Percentiles rank a stretch among this genome's conserved stretches.
Evolutionary conservation across 2,113 vertebrate species (phyloP).

Genomic region (Acrocephalus kingi): DNA sequence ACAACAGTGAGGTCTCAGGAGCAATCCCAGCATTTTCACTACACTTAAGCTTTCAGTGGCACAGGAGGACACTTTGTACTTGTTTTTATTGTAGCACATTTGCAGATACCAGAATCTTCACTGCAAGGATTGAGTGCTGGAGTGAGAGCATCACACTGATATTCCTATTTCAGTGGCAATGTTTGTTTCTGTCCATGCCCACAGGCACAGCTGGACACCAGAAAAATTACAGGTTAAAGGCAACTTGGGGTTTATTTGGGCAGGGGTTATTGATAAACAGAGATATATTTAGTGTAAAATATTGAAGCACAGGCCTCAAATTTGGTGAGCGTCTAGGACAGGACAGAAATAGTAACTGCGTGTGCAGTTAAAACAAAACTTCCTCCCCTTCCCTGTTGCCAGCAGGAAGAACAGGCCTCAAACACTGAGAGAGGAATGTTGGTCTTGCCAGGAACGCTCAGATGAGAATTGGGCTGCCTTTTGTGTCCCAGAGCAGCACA

Average conservation of each 20-base stretch:
- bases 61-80: neutral
- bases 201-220: neutral
- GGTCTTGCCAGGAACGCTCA: neutral
- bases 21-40: neutral
- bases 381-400: neutral
- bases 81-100: neutral
- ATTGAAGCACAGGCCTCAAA: neutral
- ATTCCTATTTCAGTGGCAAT: neutral
- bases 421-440: neutral
- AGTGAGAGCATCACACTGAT: neutral
- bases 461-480: neutral
- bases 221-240: neutral
- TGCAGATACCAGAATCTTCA: neutral
- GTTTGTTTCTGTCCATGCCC: neutral
- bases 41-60: neutral
- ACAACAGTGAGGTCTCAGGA: neutral
- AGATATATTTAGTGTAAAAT: neutral
- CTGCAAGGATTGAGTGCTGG: neutral
- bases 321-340: neutral
- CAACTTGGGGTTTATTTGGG: neutral
- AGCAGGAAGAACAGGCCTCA: neutral
- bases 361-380: neutral
- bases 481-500: neutral
- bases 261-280: neutral
- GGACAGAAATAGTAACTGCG: neutral